Evolutionary conservation across 2,113 vertebrate species (phyloP).

Genomic region (Eclectus roratus): DNA sequence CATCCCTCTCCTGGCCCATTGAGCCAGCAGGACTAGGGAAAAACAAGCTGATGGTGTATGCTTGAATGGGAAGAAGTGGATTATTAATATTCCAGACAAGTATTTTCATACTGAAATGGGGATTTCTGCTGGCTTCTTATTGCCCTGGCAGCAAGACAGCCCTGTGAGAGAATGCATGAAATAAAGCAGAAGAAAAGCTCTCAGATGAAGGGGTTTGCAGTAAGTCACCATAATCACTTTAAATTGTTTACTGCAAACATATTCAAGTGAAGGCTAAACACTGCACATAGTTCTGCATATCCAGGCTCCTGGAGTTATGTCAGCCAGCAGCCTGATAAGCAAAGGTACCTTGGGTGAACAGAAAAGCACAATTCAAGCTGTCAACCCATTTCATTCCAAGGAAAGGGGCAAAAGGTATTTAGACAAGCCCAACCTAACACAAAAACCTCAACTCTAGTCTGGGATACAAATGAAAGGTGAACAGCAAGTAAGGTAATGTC

Average conservation of each 20-base stretch:
- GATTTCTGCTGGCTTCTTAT: conserved; percentile 20
- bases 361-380: not conserved
- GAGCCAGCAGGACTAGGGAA: not conserved
- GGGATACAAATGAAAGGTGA: not conserved
- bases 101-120: not conserved
- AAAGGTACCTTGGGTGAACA: not conserved
- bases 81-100: conserved; percentile 22
- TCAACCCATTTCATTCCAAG: not conserved
- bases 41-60: not conserved
- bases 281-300: not conserved
- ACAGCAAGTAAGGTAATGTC: not conserved
- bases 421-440: not conserved
- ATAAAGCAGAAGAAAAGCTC: not conserved
- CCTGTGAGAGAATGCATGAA: not conserved
- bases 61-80: not conserved
- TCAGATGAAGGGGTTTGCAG: not conserved
- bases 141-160: conserved; percentile 9
- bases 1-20: not conserved
- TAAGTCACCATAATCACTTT: not conserved
- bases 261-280: not conserved
- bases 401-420: not conserved
- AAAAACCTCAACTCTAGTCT: not conserved
- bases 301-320: not conserved
- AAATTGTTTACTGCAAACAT: conserved; percentile 20
- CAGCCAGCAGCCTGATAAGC: not conserved